A percentile compares a stretch with the other conserved stretches of the same genome.
Evolutionary conservation across 2,113 vertebrate genomes (phyloP).

Genomic region (Erpornis zantholeuca): DNA sequence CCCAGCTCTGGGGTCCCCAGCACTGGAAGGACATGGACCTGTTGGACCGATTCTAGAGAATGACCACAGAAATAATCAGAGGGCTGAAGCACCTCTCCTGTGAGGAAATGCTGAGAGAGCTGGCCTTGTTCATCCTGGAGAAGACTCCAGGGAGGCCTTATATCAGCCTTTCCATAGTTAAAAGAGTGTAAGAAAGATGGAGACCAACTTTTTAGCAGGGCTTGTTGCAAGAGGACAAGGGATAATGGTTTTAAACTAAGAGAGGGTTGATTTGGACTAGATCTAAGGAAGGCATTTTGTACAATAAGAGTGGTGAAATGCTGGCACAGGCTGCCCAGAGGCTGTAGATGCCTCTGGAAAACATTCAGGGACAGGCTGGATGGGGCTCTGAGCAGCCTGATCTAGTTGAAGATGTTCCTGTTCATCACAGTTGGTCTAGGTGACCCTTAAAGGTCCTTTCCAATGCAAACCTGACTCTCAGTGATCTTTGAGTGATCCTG

Average conservation of each 20-base stretch:
- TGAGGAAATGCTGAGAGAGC: not conserved
- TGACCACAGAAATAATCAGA: not conserved
- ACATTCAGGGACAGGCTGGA: not conserved
- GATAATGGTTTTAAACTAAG: not conserved
- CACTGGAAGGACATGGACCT: not conserved
- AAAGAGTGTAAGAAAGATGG: not conserved
- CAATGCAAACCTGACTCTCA: not conserved
- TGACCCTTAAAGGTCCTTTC: not conserved
- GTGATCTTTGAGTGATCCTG: not conserved
- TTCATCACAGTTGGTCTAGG: not conserved
- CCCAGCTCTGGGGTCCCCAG: not conserved
- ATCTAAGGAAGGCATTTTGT: not conserved
- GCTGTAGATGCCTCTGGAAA: not conserved
- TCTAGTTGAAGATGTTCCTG: not conserved
- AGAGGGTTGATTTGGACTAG: not conserved
- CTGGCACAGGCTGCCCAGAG: not conserved
- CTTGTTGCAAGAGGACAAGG: not conserved
- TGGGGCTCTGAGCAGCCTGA: not conserved
- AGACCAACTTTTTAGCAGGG: not conserved
- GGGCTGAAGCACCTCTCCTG: not conserved
- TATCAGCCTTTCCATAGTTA: not conserved
- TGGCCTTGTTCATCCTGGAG: not conserved
- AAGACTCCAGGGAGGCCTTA: not conserved
- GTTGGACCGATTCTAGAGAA: not conserved
- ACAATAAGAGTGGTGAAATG: accelerated